Evolutionary conservation across 2,797 vertebrate species (phyloP), one percentile per base, ranked within the genome.

Genomic region (Scomberomorus guttatus): DNA sequence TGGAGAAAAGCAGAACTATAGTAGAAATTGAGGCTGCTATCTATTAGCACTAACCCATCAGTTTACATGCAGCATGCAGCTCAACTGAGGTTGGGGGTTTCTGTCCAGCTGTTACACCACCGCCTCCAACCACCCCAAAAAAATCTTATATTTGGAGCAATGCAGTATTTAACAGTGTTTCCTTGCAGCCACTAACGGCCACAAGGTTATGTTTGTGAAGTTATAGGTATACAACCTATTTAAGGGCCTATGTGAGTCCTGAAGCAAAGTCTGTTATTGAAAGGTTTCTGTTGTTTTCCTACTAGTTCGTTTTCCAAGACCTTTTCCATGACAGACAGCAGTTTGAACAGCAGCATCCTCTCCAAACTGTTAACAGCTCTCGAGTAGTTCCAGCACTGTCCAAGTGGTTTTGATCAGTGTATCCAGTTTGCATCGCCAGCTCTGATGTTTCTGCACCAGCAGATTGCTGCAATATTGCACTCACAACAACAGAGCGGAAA

Each of bases 361-460:
- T 73, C 57, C 34, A 58, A 59, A 55, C 58, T 55, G 68, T 79
- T 59, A 52, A 56, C 65, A 70, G 56, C 60, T 66, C 58, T 59
- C 64, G n/a, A 61, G 44, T 17, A 62, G 59, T 29, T 72, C 18
- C 50, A 71, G 68, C 55, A 29, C 18, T 44, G 22, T 56, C 58
- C 22, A 17, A 48, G 58, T 72, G 57, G 68, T 75, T 83, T 61
- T 61, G 24, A 55, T 82, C 56, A 62, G 54, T 37, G 44, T 39
- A 22, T 71, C 46, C 39, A 62, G 70, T 72, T 75, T 75, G 65
- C 39, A 44, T 46, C n/a, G 17, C 29, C 56, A 73, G 56, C 37
- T 83, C 54, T 78, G 70, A 56, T 77, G 56, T 57, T 63, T 59
- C 51, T 79, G n/a, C 17, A 51, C 42, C 37, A 57, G 50, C 82